Percentiles rank a stretch among this genome's conserved stretches.
These are phyloP conservation scores for Hippocampus kuda DNA, from an alignment of 2,797 vertebrate genomes.

Conservation along the genomic window DNA sequence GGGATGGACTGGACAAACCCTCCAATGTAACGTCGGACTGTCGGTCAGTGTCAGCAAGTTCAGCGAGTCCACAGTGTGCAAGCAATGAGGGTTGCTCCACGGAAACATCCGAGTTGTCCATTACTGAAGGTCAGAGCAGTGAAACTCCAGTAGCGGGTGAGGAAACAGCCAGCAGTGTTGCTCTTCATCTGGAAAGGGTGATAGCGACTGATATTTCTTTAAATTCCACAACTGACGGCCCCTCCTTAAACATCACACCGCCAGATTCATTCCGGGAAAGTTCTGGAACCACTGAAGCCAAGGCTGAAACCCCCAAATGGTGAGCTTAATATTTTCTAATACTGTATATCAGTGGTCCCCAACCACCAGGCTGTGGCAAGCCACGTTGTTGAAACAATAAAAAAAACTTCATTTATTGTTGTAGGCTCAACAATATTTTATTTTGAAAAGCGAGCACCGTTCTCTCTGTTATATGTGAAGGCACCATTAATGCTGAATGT, in stretches of 20 bases:
- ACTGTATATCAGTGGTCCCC: too few relatives aligned
- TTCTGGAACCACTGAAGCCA: constrained; percentile 2
- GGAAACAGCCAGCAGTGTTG: background rate
- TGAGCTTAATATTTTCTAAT: constrained; percentile 8
- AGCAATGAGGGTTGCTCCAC: background rate
- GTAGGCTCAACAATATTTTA: too few relatives aligned
- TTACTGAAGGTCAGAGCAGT: background rate
- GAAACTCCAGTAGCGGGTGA: background rate
- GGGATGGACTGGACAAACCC: background rate
- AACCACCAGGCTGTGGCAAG: too few relatives aligned
- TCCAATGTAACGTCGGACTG: background rate
- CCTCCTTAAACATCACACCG: background rate
- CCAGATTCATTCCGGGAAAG: background rate
- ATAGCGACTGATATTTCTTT: background rate
- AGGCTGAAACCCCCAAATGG: constrained; percentile 14
- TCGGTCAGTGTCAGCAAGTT: background rate
- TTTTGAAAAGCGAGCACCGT: too few relatives aligned
- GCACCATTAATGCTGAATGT: too few relatives aligned
- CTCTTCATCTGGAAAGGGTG: background rate
- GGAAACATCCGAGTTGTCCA: background rate
- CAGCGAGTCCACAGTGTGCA: background rate
- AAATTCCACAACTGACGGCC: background rate
- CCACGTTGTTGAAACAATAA: too few relatives aligned
- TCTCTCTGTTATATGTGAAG: too few relatives aligned
- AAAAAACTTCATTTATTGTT: too few relatives aligned